These are phyloP conservation scores for Hesperophylax magnus DNA, from an alignment of 1,140 invertebrate species.

Conservation along the genomic window DNA sequence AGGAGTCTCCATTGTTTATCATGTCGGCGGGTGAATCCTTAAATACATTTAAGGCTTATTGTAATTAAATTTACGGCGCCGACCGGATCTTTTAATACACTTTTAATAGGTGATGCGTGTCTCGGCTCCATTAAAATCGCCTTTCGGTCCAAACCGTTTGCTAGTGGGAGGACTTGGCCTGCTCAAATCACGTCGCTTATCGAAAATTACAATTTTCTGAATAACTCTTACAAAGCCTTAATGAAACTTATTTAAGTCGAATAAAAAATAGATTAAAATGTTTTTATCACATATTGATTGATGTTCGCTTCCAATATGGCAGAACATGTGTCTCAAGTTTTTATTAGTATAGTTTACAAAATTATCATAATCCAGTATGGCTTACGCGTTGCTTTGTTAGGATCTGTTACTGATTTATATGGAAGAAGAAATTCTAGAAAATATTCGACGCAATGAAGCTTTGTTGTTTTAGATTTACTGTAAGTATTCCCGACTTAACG, in stretches of 20 bases:
- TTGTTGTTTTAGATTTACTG: too few relatives aligned
- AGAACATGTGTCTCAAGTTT: too few relatives aligned
- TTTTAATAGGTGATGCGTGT: conserved; percentile 58
- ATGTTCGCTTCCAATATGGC: too few relatives aligned
- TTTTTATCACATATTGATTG: not conserved
- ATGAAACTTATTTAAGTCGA: not conserved
- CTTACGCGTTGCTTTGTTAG: too few relatives aligned
- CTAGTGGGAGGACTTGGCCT: not conserved
- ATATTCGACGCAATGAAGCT: too few relatives aligned
- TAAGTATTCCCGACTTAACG: too few relatives aligned
- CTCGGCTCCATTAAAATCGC: conserved; percentile 48
- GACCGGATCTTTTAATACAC: conserved; percentile 51
- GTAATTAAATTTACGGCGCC: conserved; percentile 54
- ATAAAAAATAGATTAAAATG: not conserved
- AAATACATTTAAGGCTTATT: conserved; percentile 43
- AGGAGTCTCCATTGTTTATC: conserved; percentile 14
- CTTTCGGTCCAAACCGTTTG: conserved; percentile 24
- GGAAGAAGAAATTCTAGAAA: too few relatives aligned
- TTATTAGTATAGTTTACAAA: too few relatives aligned
- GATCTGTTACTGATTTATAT: too few relatives aligned
- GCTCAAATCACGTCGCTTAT: conserved; percentile 35
- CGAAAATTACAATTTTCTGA: conserved; percentile 31
- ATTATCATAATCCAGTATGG: too few relatives aligned
- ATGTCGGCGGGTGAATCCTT: conserved; percentile 28
- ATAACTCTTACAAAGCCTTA: not conserved